These are phyloP conservation scores for Brachionus rubens DNA, from an alignment of 1,140 invertebrate genomes.

Conservation along the genomic window DNA sequence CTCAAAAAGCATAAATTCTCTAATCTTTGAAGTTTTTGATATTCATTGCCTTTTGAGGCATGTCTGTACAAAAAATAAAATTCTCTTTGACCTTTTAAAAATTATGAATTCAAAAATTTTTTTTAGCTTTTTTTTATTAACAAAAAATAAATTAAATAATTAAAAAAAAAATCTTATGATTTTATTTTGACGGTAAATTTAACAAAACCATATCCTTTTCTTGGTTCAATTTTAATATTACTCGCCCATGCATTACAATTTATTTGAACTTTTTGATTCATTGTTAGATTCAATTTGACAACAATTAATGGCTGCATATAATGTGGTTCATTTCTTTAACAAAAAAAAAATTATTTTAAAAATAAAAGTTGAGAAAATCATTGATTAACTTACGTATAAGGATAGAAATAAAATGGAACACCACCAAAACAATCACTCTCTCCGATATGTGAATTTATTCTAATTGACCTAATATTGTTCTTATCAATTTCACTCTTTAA, in stretches of 20 bases:
- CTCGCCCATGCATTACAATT: not conserved
- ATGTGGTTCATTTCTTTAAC: not conserved
- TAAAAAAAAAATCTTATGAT: not conserved
- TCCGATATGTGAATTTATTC: not conserved
- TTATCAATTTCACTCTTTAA: constrained; percentile 2
- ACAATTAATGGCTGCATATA: constrained; percentile 4
- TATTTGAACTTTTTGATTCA: not conserved
- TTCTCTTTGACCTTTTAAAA: too few species aligned
- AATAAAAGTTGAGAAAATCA: not conserved
- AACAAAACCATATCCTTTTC: constrained; percentile 16
- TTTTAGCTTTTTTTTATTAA: not conserved
- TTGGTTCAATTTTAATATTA: not conserved
- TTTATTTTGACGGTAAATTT: constrained; percentile 4
- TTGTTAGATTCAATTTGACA: not conserved
- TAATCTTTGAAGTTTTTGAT: too few species aligned
- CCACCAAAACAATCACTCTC: not conserved
- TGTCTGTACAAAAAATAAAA: too few species aligned
- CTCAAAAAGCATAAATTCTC: too few species aligned
- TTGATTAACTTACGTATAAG: not conserved
- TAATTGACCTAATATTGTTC: not conserved
- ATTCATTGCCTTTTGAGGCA: too few species aligned
- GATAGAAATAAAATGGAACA: constrained; percentile 14
- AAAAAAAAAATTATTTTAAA: not conserved
- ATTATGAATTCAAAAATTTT: too few species aligned
- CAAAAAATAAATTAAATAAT: not conserved